phyloP scores from a whole-genome alignment of 2,113 vertebrate genomes.

The Rhinolophus sinicus region DNA sequence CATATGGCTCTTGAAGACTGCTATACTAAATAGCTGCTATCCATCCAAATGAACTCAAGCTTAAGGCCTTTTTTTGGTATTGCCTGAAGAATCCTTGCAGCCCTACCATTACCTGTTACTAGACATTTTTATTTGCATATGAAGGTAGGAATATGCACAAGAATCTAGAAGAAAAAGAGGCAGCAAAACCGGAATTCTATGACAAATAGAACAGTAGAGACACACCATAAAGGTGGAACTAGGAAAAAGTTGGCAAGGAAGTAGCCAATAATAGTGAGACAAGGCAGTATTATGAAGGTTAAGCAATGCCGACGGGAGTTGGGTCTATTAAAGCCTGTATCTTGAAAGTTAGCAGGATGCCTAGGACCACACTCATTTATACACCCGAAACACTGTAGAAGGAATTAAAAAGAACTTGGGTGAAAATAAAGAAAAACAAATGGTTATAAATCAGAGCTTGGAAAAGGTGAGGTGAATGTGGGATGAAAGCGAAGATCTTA shows the following conservation, averaged over 20 bases:
- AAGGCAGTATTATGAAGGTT: neutral
- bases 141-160: neutral
- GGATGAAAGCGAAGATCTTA: neutral
- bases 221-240: neutral
- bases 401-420: neutral
- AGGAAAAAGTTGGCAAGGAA: constrained; percentile 66
- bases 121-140: constrained; percentile 3
- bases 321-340: neutral
- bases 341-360: constrained; percentile 25
- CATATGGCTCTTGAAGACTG: neutral
- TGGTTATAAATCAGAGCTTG: neutral
- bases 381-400: neutral
- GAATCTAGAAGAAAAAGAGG: neutral
- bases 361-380: neutral
- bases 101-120: neutral
- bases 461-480: neutral
- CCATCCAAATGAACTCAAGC: neutral
- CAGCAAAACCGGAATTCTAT: constrained; percentile 16
- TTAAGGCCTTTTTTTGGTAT: neutral
- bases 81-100: neutral
- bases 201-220: neutral
- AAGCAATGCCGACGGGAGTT: neutral
- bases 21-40: neutral
- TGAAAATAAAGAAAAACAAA: neutral
- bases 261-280: neutral